Conservation (phyloP, 2,113 vertebrate genomes). For the Coreoperca whiteheadi region DNA sequence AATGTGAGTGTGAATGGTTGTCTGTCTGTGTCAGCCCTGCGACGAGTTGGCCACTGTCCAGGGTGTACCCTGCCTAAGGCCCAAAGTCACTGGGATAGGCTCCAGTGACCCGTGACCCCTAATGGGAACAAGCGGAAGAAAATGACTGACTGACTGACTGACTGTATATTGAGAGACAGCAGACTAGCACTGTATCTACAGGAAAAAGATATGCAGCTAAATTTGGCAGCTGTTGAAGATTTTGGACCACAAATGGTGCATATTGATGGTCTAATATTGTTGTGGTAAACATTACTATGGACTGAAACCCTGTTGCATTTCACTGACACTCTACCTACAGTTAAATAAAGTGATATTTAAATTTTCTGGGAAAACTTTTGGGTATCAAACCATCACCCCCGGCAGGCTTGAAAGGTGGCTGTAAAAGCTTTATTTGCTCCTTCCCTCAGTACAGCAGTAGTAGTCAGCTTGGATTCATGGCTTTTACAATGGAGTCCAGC, state of each 20-base stretch:
- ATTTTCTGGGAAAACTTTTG: background rate
- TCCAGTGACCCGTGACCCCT: too few relatives aligned
- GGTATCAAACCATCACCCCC: background rate
- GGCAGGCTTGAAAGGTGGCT: background rate
- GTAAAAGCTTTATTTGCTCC: background rate
- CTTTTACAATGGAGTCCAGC: background rate
- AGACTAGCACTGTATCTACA: background rate
- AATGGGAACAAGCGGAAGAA: too few relatives aligned
- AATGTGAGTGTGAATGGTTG: too few relatives aligned
- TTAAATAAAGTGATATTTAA: background rate
- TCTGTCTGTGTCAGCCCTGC: too few relatives aligned
- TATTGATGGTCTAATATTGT: background rate
- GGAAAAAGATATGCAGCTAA: background rate
- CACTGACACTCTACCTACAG: too few relatives aligned
- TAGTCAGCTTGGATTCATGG: background rate
- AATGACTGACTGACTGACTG: too few relatives aligned
- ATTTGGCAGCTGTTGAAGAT: background rate
- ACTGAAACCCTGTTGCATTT: background rate
- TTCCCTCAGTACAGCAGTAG: constrained; percentile 6
- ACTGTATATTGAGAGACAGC: background rate
- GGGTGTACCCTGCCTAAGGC: too few relatives aligned
- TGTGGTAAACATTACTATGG: background rate
- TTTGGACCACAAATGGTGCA: background rate
- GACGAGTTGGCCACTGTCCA: too few relatives aligned
- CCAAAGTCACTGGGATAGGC: too few relatives aligned